Conservation (phyloP, 2,888 invertebrate genomes). For the Liodrosophila aerea region DNA sequence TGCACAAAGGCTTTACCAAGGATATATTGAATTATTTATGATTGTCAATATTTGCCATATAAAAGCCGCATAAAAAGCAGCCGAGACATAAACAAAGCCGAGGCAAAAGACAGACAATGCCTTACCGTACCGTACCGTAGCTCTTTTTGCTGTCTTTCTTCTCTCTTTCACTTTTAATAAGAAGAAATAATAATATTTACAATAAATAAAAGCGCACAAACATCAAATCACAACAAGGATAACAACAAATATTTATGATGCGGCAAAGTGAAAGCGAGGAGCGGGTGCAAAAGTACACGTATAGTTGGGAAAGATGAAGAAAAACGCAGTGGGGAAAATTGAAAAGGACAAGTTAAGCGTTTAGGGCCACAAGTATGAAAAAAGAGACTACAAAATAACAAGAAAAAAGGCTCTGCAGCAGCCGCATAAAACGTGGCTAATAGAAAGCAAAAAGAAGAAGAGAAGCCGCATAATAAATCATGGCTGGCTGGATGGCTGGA, state of each 20-base stretch:
- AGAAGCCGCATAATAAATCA: constrained; percentile 75
- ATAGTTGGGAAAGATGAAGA: constrained; percentile 24
- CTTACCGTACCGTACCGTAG: too few species aligned
- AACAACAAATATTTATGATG: constrained; percentile 61
- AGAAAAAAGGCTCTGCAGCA: constrained; percentile 33
- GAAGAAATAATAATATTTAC: constrained; percentile 58
- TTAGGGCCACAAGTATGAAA: constrained; percentile 25
- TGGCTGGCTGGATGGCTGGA: too few species aligned
- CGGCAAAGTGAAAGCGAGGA: constrained; percentile 41
- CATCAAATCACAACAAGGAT: constrained; percentile 54
- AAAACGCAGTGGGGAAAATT: constrained; percentile 52
- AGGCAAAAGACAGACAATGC: constrained; percentile 9
- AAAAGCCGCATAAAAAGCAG: constrained; percentile 37
- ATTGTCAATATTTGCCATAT: constrained; percentile 58
- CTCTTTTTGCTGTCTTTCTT: background rate
- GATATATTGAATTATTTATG: constrained; percentile 67
- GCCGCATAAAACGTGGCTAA: constrained; percentile 63
- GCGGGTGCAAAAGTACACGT: constrained; percentile 19
- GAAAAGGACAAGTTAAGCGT: constrained; percentile 74
- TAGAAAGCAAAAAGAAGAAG: constrained; percentile 43
- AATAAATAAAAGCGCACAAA: constrained; percentile 57
- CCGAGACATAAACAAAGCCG: constrained; percentile 4
- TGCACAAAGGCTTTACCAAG: constrained; percentile 40
- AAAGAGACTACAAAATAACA: background rate
- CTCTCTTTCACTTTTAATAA: constrained; percentile 27